Base-by-base conservation (phyloP, 1,140 invertebrate genomes). In the Caenorhabditis inopinata region DNA sequence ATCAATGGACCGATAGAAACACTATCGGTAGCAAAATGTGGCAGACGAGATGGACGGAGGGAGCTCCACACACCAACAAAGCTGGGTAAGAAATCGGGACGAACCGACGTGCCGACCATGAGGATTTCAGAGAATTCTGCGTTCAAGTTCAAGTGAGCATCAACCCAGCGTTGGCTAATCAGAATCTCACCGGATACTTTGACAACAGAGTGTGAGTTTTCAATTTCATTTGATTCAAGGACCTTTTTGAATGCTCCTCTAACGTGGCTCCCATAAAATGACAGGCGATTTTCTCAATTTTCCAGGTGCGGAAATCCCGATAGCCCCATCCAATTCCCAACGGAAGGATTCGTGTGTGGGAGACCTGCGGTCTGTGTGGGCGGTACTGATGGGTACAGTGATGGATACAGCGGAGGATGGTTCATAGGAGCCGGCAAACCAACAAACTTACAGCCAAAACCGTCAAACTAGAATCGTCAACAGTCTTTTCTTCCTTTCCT, bases 311-410 rank as follows among this genome's bases (percentile, higher is more conserved):
- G 35, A 1, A 12, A 68, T n/a, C 58, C 32, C 35, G 32, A 35
- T 38, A 32, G 32, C 9, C 5, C 14, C 18, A 42, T 18, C n/a
- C 32, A n/a, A 14, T 68, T 68, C 32, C 32, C 32, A 42, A 38
- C 58, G 1, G 32, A 68, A 68, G 58, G 58, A 38, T 68, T 68
- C n/a, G n/a, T 68, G 18, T 68, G 58, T 38, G 58, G 58, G 23
- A n/a, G 58, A 38, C 58, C 58, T 0, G 12, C 58, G 23, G 38
- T 38, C 12, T 21, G 1, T 12, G 25, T 9, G 32, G 32, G 25
- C 9, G 32, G n/a, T 38, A 16, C n/a, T n/a, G 38, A 14, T 14
- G 38, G 38, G 14, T 32, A 58, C 35, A 14, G 27, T n/a, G 32
- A 32, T 5, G 58, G 58, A 32, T n/a, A 58, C 21, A 32, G 58